A percentile compares a stretch with the other conserved stretches of the same genome.
These are phyloP conservation scores for Panulirus ornatus DNA, from an alignment of 1,140 invertebrate genomes.

Conservation along the genomic window DNA sequence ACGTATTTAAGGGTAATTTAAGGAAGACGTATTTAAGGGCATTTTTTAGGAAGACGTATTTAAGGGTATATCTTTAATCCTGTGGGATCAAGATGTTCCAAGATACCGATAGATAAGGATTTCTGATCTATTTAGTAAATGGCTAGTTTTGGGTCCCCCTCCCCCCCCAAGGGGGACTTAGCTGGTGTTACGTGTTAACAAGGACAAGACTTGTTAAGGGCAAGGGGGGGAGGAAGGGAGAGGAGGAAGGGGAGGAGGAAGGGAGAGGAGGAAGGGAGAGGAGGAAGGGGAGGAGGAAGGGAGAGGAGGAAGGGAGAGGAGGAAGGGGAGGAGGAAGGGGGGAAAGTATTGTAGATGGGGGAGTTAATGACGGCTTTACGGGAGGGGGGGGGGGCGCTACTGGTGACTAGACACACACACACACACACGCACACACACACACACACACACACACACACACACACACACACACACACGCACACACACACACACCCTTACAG, in stretches of 20 bases:
- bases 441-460: constrained; percentile 25
- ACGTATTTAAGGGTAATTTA: too few relatives aligned
- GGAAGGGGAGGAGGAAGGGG: neutral
- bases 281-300: neutral
- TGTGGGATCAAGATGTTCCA: too few relatives aligned
- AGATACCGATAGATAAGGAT: too few relatives aligned
- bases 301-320: neutral
- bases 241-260: neutral
- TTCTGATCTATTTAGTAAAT: too few relatives aligned
- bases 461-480: constrained; percentile 17
- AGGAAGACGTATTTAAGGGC: too few relatives aligned
- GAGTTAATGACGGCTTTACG: neutral
- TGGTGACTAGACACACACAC: neutral
- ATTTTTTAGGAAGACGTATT: too few relatives aligned
- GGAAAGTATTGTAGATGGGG: neutral
- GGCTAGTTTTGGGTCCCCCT: too few relatives aligned
- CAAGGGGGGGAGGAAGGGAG: neutral
- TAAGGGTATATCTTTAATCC: too few relatives aligned
- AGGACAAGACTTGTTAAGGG: neutral
- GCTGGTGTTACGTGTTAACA: constrained; percentile 35
- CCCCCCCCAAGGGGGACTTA: neutral
- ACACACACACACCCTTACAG: neutral
- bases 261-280: neutral
- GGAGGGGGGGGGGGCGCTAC: neutral
- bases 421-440: constrained; percentile 20